Evolutionary conservation across 2,113 vertebrate genomes (phyloP), one percentile per base, ranked within the genome.

Genomic region (Pterocles orientalis): DNA sequence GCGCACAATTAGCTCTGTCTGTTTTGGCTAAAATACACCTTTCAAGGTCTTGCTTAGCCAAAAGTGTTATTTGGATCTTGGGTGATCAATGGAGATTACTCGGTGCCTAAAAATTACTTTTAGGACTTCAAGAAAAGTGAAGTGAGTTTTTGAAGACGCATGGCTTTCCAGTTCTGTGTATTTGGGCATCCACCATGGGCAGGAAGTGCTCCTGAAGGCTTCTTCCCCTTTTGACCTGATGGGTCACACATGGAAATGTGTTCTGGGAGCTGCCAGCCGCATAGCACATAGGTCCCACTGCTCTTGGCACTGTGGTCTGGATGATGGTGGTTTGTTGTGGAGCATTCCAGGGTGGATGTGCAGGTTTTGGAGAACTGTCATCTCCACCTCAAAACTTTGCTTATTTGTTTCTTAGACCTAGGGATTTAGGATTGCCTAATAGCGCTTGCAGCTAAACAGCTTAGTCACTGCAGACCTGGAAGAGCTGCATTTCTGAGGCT

Each of bases 391-490:
- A 48, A 64, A 89, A 79, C 20, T 79, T 78, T 92, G 48, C n/a
- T 89, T 72, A 31, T 39, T 86, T 82, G 48, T 91, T 95, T 84
- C 26, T 36, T 65, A 45, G 28, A 45, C 39, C 14, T 14, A 16
- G 36, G 65, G 83, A 68, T 91, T 95, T 89, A 68, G 84, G 43
- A 51, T 95, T 96, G 84, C 93, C 84, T 95, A 80, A 91, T 9
- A 91, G 57, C 0, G 1, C 68, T 87, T 57, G 34, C 43, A 85
- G 91, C 81, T 95, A n/a, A 95, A 96, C 65, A 95, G 89, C 91
- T 96, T 97, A 94, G 94, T 97, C 94, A 95, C 94, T 95, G 93
- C 61, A 16, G 34, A 61, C 81, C 91, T 87, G 77, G 94, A 84
- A 92, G 84, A 91, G 53, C 91, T 91, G 70, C 93, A 91, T 96